Base-by-base conservation (phyloP, 2,113 vertebrate species). In the Centropristis striata region DNA sequence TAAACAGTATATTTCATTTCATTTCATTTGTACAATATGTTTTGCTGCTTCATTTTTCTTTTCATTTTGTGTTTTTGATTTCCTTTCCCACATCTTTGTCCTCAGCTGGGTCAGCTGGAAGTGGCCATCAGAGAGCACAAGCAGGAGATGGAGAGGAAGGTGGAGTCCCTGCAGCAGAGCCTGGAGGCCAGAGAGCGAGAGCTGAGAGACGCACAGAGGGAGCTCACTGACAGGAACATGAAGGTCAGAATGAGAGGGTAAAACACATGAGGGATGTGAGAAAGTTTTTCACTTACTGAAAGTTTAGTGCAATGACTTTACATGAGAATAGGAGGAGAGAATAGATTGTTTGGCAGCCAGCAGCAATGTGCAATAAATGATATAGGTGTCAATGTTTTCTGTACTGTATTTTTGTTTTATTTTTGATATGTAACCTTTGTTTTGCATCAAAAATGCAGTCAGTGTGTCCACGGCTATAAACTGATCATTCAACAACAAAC, bases 91-190 rank as follows among this genome's bases (percentile, higher is more conserved):
- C 9, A 11, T 1, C 10, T 0, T 46, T 2, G 77, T 37, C n/a
- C 88, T 87, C 92, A 99, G 98, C 94, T 99, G 77, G 92, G 93
- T 39, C 96, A 98, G 89, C 88, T 99, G 92, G 97, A 99, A 67
- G 94, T 96, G 93, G 95, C 93, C 78, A 96, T 99, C 93, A 92
- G 81, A 63, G 96, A 97, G n/a, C 96, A 96, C 66, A 97, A 92
- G 75, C 95, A 93, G 93, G 96, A 97, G 93, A 95, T 98, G 96
- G 96, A 97, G 78, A 96, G 94, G 90, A 96, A 96, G 93, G 95
- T 97, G 86, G 96, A 96, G 92, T 90, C 83, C 83, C 93, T 98
- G 83, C 93, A 97, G 86, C 94, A 92, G 70, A 93, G 80, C 58
- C 93, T 98, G 83, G 95, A 96, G 83, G 96, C 94, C 88, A 94